Evolutionary conservation across 2,113 vertebrate species (phyloP).

Genomic region (Melierax canorus): DNA sequence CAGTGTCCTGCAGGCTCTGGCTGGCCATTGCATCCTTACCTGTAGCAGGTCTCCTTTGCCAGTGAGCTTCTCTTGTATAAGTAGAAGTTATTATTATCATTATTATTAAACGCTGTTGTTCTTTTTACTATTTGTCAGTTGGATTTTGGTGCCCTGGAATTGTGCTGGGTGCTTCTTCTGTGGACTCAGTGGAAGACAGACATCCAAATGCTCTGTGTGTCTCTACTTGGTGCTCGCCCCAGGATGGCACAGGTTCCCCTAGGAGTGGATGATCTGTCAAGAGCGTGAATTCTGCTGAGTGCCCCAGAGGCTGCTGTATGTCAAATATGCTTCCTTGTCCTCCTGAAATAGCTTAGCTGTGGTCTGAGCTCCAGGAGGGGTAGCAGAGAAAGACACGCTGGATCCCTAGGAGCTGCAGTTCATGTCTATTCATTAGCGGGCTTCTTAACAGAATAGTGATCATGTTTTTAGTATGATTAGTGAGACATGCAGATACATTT

Average conservation of each 20-base stretch:
- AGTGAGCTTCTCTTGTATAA: not conserved
- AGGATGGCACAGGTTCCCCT: not conserved
- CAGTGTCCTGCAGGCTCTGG: not conserved
- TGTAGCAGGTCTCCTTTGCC: not conserved
- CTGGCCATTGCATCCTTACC: not conserved
- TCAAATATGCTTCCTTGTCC: not conserved
- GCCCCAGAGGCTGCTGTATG: not conserved
- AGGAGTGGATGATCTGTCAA: not conserved
- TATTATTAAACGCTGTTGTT: not conserved
- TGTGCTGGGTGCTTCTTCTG: not conserved
- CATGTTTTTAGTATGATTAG: slow-evolving; percentile 24
- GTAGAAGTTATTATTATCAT: not conserved
- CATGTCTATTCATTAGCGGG: not conserved
- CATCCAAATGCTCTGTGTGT: not conserved
- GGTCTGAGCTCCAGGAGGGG: not conserved
- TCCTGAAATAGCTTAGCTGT: not conserved
- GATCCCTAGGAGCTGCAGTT: not conserved
- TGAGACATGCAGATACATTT: slow-evolving; percentile 41
- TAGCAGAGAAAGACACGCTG: not conserved
- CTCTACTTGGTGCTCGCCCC: not conserved
- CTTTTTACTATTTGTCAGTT: not conserved
- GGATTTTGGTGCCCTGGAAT: not conserved
- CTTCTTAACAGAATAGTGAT: not conserved
- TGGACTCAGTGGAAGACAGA: not conserved
- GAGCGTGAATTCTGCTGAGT: not conserved